These are phyloP conservation scores for Lonchura striata DNA, from an alignment of 2,113 vertebrate genomes.

Conservation along the genomic window DNA sequence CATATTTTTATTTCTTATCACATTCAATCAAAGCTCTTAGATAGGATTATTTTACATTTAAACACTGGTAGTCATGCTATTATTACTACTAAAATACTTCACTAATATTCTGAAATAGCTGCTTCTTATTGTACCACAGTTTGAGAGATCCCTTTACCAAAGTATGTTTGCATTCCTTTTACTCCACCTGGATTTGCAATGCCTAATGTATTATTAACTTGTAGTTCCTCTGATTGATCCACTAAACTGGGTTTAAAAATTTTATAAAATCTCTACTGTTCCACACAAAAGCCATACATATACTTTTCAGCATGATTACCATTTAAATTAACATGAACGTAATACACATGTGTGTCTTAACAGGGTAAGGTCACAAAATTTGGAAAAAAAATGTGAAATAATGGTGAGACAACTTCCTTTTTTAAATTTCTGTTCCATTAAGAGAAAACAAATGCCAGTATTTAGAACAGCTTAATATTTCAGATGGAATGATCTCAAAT, in stretches of 20 bases:
- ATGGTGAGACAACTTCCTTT: not conserved
- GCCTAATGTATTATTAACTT: slow-evolving; percentile 31
- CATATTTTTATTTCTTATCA: slow-evolving; percentile 6
- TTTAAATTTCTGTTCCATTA: not conserved
- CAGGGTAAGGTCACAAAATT: not conserved
- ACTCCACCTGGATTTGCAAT: slow-evolving; percentile 25
- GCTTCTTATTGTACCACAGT: not conserved
- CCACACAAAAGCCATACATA: not conserved
- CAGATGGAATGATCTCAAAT: not conserved
- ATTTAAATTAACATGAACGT: slow-evolving; percentile 25
- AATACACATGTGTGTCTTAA: not conserved
- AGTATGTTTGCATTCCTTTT: slow-evolving; percentile 13
- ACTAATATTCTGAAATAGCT: not conserved
- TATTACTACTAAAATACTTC: slow-evolving; percentile 37
- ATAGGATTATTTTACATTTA: slow-evolving; percentile 33
- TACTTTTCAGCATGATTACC: not conserved
- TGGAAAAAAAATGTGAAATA: not conserved
- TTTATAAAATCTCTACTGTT: slow-evolving; percentile 27
- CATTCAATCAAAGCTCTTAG: slow-evolving; percentile 10
- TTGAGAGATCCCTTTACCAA: not conserved
- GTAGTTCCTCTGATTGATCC: not conserved
- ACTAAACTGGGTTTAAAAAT: slow-evolving; percentile 33
- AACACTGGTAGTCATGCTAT: slow-evolving; percentile 21
- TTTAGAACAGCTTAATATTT: not conserved
- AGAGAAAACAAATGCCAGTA: not conserved